These are phyloP conservation scores for Sinosuthora webbiana DNA, from an alignment of 2,113 vertebrate species.

Conservation along the genomic window DNA sequence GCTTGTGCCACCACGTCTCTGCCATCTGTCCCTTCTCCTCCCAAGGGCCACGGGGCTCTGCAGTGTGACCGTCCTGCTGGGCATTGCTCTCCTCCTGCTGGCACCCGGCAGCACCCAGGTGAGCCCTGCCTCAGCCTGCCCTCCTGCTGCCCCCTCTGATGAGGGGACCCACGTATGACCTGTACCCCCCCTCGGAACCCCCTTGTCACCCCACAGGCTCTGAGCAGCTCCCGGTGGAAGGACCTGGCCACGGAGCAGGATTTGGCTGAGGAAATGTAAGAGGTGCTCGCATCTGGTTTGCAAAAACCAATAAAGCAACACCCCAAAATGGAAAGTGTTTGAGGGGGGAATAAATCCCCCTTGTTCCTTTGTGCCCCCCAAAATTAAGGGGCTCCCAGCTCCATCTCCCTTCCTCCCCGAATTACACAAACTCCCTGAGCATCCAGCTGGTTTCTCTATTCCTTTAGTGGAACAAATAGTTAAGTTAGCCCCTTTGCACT, in stretches of 20 bases:
- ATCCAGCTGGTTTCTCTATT: background rate
- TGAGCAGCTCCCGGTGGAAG: background rate
- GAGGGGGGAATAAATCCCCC: fast-evolving
- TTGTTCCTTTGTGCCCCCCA: background rate
- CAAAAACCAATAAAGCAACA: background rate
- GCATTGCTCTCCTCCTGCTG: background rate
- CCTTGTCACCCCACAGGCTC: background rate
- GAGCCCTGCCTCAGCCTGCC: background rate
- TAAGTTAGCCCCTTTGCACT: background rate
- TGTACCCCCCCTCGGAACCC: fast-evolving
- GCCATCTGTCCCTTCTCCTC: background rate
- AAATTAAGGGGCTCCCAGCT: background rate
- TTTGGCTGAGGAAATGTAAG: conserved; percentile 4
- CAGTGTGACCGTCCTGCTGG: background rate
- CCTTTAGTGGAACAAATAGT: background rate
- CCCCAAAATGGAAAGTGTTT: background rate
- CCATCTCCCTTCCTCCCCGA: background rate
- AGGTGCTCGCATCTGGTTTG: fast-evolving
- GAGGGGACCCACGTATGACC: fast-evolving
- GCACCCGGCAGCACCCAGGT: background rate
- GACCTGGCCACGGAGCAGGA: background rate
- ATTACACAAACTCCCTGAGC: background rate
- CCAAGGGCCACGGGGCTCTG: fast-evolving
- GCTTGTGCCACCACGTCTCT: fast-evolving
- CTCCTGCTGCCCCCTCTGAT: fast-evolving